Percentiles rank a stretch among this genome's conserved stretches.
phyloP scores from a whole-genome alignment of 2,113 vertebrate genomes.

The Rhinichthys klamathensis region DNA sequence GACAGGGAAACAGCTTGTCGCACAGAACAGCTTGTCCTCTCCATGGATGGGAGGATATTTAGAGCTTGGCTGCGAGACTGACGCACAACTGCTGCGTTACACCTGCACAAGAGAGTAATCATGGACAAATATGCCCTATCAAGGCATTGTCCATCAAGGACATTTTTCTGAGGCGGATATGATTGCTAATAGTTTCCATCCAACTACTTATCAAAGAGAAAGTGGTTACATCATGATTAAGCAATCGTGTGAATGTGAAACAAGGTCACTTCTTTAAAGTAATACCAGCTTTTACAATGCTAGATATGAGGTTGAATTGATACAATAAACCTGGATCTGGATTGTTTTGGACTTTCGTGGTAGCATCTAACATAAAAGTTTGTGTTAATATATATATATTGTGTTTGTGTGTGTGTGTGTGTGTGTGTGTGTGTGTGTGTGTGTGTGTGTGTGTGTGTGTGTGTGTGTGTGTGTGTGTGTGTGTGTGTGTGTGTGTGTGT shows the following conservation, averaged over 20 bases:
- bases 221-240: constrained; percentile 4
- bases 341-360: too few relatives aligned
- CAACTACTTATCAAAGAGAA: neutral
- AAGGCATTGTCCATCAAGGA: constrained; percentile 29
- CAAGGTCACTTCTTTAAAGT: constrained; percentile 17
- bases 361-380: too few relatives aligned
- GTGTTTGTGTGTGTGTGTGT: too few relatives aligned
- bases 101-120: constrained; percentile 15
- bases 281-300: neutral
- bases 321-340: neutral
- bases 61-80: constrained; percentile 17
- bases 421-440: too few relatives aligned
- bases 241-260: neutral
- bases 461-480: too few relatives aligned
- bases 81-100: constrained; percentile 13
- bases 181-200: neutral
- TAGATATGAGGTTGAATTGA: neutral
- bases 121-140: constrained; percentile 1
- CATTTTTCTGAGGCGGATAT: constrained; percentile 5
- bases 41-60: constrained; percentile 31
- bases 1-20: constrained; percentile 5
- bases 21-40: constrained; percentile 28
- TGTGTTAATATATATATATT: neutral
- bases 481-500: too few relatives aligned
- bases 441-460: too few relatives aligned